Conservation (phyloP, 1,140 invertebrate species). For the Eumaeus atala region DNA sequence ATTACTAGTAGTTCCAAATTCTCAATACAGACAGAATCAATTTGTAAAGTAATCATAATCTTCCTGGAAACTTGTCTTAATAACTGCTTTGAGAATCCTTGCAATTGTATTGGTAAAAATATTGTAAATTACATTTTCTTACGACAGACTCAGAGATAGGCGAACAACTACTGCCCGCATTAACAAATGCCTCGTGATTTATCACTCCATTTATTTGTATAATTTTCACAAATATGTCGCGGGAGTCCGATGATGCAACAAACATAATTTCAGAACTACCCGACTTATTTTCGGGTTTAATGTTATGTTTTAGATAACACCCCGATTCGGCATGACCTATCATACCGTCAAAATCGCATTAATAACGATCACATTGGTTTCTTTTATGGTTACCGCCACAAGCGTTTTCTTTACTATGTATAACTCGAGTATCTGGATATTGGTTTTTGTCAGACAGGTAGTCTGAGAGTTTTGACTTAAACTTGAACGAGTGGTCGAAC, state of each 20-base stretch:
- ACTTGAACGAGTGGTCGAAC: too few species aligned
- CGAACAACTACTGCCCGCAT: too few species aligned
- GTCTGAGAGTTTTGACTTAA: too few species aligned
- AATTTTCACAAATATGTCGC: too few species aligned
- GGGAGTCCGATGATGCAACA: too few species aligned
- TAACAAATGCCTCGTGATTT: too few species aligned
- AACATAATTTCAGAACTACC: too few species aligned
- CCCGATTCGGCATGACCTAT: slow-evolving; percentile 9
- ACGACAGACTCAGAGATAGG: slow-evolving; percentile 11
- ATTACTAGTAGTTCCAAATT: neutral
- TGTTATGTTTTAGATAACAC: slow-evolving; percentile 13
- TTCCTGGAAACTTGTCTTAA: neutral
- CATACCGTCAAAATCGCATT: slow-evolving; percentile 17
- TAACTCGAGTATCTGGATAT: neutral
- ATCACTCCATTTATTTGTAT: too few species aligned
- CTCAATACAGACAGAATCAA: neutral
- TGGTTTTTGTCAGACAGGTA: neutral
- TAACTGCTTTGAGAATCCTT: slow-evolving; percentile 13
- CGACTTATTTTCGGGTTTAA: neutral
- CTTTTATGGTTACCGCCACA: slow-evolving; percentile 17
- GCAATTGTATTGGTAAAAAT: slow-evolving; percentile 6
- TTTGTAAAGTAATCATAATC: neutral
- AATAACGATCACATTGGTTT: slow-evolving; percentile 9
- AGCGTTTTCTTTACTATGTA: neutral
- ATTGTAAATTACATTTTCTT: slow-evolving; percentile 3